Conservation (phyloP, 2,797 vertebrate species). For the Pempheris klunzingeri region DNA sequence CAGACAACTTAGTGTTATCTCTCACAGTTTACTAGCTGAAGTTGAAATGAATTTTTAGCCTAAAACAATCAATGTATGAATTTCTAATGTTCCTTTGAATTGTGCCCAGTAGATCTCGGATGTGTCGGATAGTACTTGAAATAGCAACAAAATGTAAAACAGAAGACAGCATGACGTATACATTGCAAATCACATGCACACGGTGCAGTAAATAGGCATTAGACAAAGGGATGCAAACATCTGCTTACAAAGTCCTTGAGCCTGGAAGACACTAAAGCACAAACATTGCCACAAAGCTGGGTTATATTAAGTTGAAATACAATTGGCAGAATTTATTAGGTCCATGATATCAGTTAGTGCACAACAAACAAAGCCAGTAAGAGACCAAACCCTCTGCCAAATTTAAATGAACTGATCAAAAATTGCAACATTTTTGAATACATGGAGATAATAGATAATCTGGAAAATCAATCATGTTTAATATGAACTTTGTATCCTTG, state of each 20-base stretch:
- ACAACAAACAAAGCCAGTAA: neutral
- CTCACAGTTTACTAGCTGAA: neutral
- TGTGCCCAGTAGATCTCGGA: neutral
- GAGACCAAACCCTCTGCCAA: neutral
- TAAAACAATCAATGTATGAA: conserved; percentile 4
- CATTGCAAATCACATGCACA: neutral
- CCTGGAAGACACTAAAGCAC: neutral
- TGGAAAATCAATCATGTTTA: neutral
- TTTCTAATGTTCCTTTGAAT: neutral
- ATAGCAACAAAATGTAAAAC: neutral
- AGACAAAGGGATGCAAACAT: neutral
- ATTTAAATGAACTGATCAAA: neutral
- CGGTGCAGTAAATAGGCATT: neutral
- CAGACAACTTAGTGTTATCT: conserved; percentile 21
- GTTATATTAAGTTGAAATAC: neutral
- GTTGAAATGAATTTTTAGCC: neutral
- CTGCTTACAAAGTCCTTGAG: neutral
- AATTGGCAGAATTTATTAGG: neutral
- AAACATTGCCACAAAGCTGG: neutral
- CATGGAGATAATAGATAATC: neutral
- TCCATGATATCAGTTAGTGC: neutral
- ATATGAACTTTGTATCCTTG: neutral
- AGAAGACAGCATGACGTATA: neutral
- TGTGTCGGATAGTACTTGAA: neutral
- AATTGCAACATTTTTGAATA: neutral